These are phyloP conservation scores for Dorcus hopei DNA, from an alignment of 2,888 invertebrate genomes.

Conservation along the genomic window DNA sequence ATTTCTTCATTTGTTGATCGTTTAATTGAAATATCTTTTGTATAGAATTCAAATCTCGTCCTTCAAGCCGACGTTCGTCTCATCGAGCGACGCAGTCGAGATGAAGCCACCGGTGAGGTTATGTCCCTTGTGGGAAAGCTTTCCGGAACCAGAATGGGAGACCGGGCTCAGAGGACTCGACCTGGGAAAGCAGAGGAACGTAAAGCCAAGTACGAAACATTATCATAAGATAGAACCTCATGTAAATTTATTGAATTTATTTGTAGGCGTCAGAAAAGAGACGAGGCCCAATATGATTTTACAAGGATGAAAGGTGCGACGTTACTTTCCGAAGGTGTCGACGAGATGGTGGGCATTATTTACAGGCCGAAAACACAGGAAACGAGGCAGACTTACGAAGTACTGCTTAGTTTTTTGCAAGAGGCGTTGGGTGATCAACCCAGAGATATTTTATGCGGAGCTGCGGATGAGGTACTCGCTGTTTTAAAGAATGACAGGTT, in stretches of 20 bases:
- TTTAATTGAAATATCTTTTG: conserved; percentile 25
- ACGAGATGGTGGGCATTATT: conserved; percentile 91
- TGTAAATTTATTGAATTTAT: background rate
- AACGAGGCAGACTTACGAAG: conserved; percentile 95
- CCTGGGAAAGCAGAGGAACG: conserved; percentile 93
- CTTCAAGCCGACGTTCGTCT: conserved; percentile 98
- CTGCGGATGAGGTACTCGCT: conserved; percentile 96
- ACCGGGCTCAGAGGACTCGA: conserved; percentile 86
- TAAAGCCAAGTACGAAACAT: conserved; percentile 72
- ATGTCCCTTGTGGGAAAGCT: conserved; percentile 91
- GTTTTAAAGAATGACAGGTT: conserved; percentile 93
- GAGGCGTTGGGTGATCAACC: conserved; percentile 97
- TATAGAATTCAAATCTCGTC: conserved; percentile 98
- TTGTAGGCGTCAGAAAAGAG: conserved; percentile 75
- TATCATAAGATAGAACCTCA: background rate
- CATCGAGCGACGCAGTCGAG: conserved; percentile 92
- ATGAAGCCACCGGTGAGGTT: conserved; percentile 99
- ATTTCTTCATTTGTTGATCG: background rate
- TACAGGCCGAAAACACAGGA: conserved; percentile 97
- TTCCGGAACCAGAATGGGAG: conserved; percentile 92
- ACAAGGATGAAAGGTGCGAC: conserved; percentile 86
- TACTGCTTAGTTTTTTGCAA: conserved; percentile 93
- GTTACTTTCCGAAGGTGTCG: conserved; percentile 80
- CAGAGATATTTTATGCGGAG: conserved; percentile 93
- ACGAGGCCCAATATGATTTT: conserved; percentile 90